phyloP scores from a whole-genome alignment of 2,888 invertebrate species.

The Apotomis turbidana region DNA sequence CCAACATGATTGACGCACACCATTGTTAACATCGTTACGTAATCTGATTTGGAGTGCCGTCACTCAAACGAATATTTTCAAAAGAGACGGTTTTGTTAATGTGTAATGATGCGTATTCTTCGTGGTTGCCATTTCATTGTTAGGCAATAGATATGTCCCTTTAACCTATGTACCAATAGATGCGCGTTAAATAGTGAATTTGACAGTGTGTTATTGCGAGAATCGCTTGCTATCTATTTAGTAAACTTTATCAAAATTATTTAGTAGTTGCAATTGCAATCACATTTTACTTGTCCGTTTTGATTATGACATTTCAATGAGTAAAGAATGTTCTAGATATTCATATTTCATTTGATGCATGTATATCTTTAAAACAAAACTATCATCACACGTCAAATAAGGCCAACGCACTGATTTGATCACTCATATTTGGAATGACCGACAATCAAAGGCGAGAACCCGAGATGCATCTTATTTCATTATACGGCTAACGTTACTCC shows the following conservation, averaged over 20 bases:
- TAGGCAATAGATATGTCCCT: conserved; percentile 71
- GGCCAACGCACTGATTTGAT: conserved; percentile 35
- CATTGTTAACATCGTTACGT: conserved; percentile 76
- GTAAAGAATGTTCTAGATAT: not conserved
- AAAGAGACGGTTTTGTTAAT: conserved; percentile 75
- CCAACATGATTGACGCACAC: conserved; percentile 76
- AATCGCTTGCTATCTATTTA: conserved; percentile 15
- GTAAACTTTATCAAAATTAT: conserved; percentile 13
- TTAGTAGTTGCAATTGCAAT: conserved; percentile 3
- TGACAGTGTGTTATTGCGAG: conserved; percentile 48
- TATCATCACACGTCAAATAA: conserved; percentile 14
- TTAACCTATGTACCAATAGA: conserved; percentile 68
- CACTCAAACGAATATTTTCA: conserved; percentile 72
- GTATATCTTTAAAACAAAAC: conserved; percentile 24
- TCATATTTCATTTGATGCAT: conserved; percentile 1
- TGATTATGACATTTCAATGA: not conserved
- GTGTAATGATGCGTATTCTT: conserved; percentile 79
- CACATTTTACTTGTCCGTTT: not conserved
- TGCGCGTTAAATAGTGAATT: conserved; percentile 53
- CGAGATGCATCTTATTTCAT: conserved; percentile 39
- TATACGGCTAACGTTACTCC: conserved; percentile 28
- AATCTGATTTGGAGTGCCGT: conserved; percentile 75
- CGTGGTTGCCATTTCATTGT: conserved; percentile 80
- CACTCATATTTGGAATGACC: conserved; percentile 26
- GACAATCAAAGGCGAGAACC: conserved; percentile 32